Conservation (phyloP, 2,797 vertebrate species). For the Neomorphus geoffroyi region DNA sequence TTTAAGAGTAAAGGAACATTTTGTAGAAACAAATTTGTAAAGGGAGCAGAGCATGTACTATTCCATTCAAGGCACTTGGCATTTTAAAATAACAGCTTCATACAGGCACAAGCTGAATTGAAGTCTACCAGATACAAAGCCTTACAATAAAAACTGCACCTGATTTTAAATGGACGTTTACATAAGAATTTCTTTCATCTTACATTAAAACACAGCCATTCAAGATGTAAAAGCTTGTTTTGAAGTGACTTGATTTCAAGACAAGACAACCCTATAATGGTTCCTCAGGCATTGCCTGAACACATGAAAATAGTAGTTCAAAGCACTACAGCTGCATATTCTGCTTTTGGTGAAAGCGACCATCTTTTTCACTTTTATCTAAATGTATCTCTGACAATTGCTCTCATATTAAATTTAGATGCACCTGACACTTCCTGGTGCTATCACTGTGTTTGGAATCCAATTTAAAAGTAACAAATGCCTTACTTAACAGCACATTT, state of each 20-base stretch:
- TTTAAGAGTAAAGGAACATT: not conserved
- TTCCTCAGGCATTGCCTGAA: not conserved
- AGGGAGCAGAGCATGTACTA: not conserved
- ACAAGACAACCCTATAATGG: not conserved
- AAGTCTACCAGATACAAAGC: not conserved
- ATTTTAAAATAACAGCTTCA: not conserved
- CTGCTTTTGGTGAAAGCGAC: not conserved
- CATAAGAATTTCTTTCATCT: slow-evolving; percentile 16
- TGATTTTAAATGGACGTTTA: slow-evolving; percentile 30
- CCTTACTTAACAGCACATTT: not conserved
- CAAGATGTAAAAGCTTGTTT: not conserved
- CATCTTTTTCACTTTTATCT: slow-evolving; percentile 11
- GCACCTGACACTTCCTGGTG: not conserved
- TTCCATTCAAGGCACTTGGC: not conserved
- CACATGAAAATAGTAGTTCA: slow-evolving; percentile 9
- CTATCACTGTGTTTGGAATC: not conserved
- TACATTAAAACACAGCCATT: not conserved
- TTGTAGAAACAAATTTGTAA: not conserved
- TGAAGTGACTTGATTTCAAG: not conserved
- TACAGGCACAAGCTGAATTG: not conserved
- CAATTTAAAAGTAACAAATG: not conserved
- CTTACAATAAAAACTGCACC: not conserved
- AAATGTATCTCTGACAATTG: slow-evolving; percentile 6
- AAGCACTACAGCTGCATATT: slow-evolving; percentile 9
- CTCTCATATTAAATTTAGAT: slow-evolving; percentile 1